These are phyloP conservation scores for Pseudolycoriella hygida DNA, from an alignment of 2,888 invertebrate genomes.

Conservation along the genomic window DNA sequence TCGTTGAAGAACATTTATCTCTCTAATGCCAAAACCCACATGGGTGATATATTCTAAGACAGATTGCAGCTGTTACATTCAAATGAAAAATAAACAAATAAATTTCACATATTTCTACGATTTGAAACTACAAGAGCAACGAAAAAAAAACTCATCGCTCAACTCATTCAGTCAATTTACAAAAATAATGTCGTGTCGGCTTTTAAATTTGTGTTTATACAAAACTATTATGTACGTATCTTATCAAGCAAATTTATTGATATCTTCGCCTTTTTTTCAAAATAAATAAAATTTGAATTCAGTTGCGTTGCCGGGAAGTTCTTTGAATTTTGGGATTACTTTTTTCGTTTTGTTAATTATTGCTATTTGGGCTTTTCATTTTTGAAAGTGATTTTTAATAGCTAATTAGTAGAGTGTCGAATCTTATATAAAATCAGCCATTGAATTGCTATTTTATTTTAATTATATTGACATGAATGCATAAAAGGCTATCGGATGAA, in stretches of 20 bases:
- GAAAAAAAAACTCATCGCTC: background rate
- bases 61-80: background rate
- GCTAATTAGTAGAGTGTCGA: too few relatives aligned
- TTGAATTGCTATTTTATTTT: too few relatives aligned
- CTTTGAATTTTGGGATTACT: too few relatives aligned
- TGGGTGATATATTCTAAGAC: conserved; percentile 1
- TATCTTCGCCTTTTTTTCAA: background rate
- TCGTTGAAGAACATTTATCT: background rate
- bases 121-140: too few relatives aligned
- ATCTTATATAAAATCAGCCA: too few relatives aligned
- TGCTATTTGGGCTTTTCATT: too few relatives aligned
- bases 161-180: background rate
- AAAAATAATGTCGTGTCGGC: background rate
- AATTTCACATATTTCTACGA: background rate
- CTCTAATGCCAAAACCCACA: conserved; percentile 1
- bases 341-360: too few relatives aligned
- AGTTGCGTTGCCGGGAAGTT: too few relatives aligned
- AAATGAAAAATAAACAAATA: background rate
- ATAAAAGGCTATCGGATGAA: too few relatives aligned
- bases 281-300: too few relatives aligned
- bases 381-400: too few relatives aligned
- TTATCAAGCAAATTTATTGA: background rate
- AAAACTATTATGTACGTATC: background rate
- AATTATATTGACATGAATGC: too few relatives aligned
- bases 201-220: background rate